These are phyloP conservation scores for Bubo scandiacus DNA, from an alignment of 2,113 vertebrate species.

Conservation along the genomic window DNA sequence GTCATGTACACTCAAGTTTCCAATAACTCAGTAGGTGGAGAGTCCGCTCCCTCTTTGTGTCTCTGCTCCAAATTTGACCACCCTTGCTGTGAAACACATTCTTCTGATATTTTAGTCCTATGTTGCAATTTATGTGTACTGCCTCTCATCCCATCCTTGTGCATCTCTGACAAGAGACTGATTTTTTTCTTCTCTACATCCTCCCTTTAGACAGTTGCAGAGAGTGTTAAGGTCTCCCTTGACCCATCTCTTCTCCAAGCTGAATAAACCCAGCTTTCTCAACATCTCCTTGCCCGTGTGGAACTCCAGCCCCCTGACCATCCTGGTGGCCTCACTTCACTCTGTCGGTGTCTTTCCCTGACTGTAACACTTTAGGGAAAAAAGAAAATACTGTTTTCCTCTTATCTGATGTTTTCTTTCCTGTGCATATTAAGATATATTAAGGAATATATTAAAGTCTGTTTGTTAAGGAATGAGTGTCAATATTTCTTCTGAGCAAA, in stretches of 20 bases:
- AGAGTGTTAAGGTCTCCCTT: neutral
- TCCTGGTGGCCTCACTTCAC: neutral
- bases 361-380: neutral
- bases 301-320: neutral
- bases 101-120: neutral
- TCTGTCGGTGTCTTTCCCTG: neutral
- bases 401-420: neutral
- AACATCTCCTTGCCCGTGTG: accelerated
- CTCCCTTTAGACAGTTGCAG: neutral
- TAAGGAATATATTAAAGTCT: neutral
- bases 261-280: neutral
- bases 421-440: neutral
- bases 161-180: neutral
- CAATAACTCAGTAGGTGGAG: neutral
- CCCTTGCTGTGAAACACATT: neutral
- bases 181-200: neutral
- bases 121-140: neutral
- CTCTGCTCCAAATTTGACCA: neutral
- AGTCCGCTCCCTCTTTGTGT: neutral
- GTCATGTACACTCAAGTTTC: neutral
- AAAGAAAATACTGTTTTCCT: neutral
- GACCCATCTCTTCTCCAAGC: neutral
- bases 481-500: neutral
- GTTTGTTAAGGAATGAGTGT: neutral
- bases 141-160: neutral